A percentile compares a stretch with the other conserved stretches of the same genome.
phyloP scores from a whole-genome alignment of 2,113 vertebrate species.

The Arvicanthis niloticus region DNA sequence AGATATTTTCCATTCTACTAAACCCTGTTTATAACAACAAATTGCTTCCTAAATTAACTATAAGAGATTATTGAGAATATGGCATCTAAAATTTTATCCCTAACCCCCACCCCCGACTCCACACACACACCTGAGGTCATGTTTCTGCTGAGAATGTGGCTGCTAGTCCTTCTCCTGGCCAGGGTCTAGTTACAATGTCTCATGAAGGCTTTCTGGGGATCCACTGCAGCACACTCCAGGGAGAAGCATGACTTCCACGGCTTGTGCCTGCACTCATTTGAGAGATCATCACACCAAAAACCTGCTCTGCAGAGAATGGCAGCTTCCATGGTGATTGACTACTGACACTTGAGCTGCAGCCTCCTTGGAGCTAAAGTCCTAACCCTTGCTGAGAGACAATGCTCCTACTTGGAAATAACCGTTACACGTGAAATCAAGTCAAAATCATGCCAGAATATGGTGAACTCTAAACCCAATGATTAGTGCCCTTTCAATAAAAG shows the following conservation, averaged over 20 bases:
- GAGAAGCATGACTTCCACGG: not conserved
- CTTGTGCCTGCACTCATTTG: not conserved
- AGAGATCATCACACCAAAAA: not conserved
- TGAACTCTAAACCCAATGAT: not conserved
- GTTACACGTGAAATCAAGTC: not conserved
- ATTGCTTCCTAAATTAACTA: not conserved
- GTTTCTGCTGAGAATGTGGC: not conserved
- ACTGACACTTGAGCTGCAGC: not conserved
- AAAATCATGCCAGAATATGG: not conserved
- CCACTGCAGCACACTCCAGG: not conserved
- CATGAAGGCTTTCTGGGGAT: not conserved
- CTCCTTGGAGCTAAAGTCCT: not conserved
- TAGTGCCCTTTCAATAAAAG: not conserved
- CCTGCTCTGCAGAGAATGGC: not conserved
- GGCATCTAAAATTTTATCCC: not conserved
- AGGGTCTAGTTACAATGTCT: not conserved
- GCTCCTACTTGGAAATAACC: not conserved
- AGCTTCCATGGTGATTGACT: not conserved
- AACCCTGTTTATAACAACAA: slow-evolving; percentile 16
- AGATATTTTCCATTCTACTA: not conserved
- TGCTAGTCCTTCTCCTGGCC: not conserved
- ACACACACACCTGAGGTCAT: too few relatives aligned
- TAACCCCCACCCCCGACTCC: not conserved
- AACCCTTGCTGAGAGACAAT: not conserved
- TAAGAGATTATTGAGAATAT: not conserved